Evolutionary conservation across 2,113 vertebrate genomes (phyloP).

Genomic region (Mesocricetus auratus): DNA sequence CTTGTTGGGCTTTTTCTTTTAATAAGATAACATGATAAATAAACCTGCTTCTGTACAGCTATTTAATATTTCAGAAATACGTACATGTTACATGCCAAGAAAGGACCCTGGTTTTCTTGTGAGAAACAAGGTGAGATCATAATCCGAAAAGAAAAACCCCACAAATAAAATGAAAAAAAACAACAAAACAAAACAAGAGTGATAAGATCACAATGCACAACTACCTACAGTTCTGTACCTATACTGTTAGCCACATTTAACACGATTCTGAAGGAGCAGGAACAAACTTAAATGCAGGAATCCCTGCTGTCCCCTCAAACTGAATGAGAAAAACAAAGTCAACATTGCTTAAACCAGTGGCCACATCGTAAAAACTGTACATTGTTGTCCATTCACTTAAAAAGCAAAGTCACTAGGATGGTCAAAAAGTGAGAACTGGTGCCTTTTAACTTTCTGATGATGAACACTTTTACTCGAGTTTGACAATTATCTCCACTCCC

Average conservation of each 20-base stretch:
- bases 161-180: conserved; percentile 66
- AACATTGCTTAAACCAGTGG: conserved; percentile 87
- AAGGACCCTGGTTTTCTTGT: conserved; percentile 83
- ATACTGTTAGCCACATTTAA: conserved; percentile 88
- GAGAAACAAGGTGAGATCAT: conserved; percentile 85
- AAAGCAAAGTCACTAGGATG: conserved; percentile 90
- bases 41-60: conserved; percentile 90
- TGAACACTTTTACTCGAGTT: conserved; percentile 80
- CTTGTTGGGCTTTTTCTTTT: conserved; percentile 84
- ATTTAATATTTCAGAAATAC: conserved; percentile 87
- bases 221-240: conserved; percentile 90
- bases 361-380: conserved; percentile 90
- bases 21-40: conserved; percentile 88
- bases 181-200: conserved; percentile 71
- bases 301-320: conserved; percentile 74
- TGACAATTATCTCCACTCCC: conserved; percentile 91
- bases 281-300: conserved; percentile 66
- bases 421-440: conserved; percentile 88
- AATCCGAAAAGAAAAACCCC: conserved; percentile 64
- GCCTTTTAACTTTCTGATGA: conserved; percentile 86
- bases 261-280: conserved; percentile 76
- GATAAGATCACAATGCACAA: conserved; percentile 87
- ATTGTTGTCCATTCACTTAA: conserved; percentile 89
- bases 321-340: conserved; percentile 78
- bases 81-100: conserved; percentile 86